Percentiles rank a stretch among this genome's conserved stretches.
These are phyloP conservation scores for Barnardius zonarius DNA, from an alignment of 2,113 vertebrate species.

Conservation along the genomic window DNA sequence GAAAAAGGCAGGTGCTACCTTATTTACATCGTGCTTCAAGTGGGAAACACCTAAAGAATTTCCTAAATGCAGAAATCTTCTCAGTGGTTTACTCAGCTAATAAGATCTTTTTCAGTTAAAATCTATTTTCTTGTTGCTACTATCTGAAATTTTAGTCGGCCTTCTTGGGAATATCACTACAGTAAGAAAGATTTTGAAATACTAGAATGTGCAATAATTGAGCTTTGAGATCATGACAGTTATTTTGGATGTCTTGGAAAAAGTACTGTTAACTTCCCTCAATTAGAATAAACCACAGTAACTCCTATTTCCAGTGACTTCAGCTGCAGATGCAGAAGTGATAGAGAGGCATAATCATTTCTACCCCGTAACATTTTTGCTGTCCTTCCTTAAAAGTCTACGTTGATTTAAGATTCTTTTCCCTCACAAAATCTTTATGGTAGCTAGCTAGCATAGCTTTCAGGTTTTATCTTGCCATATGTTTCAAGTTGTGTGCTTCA, in stretches of 20 bases:
- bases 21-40: not conserved
- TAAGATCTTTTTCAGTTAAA: not conserved
- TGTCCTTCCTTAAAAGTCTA: conserved; percentile 46
- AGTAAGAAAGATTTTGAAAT: not conserved
- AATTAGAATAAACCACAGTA: not conserved
- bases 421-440: conserved; percentile 59
- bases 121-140: not conserved
- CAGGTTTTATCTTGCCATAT: conserved; percentile 66
- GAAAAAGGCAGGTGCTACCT: not conserved
- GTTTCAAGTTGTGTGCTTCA: conserved; percentile 63
- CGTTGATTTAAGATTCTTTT: conserved; percentile 31
- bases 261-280: not conserved
- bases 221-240: not conserved
- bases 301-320: not conserved
- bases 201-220: conserved; percentile 15
- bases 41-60: not conserved
- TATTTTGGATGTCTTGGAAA: conserved; percentile 36
- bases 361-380: conserved; percentile 9
- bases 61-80: not conserved
- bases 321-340: conserved; percentile 28
- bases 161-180: not conserved
- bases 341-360: conserved; percentile 1
- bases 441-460: conserved; percentile 60
- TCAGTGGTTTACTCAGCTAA: not conserved
- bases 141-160: not conserved